Conservation (phyloP, 2,888 invertebrate genomes). For the Mantis religiosa region DNA sequence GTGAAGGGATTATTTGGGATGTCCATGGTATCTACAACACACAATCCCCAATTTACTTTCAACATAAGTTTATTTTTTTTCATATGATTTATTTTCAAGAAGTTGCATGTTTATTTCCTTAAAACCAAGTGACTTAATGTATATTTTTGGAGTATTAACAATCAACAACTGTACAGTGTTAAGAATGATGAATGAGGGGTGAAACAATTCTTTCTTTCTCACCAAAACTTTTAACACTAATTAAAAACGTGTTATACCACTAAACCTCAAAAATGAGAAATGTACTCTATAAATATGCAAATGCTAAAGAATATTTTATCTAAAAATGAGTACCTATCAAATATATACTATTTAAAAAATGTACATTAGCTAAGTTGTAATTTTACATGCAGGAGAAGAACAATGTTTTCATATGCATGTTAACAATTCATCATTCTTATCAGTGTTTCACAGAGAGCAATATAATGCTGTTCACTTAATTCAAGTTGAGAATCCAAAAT, state of each 20-base stretch:
- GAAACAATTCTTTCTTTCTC: background rate
- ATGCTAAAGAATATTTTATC: background rate
- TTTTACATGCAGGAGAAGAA: no score
- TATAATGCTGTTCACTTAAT: background rate
- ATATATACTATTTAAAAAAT: background rate
- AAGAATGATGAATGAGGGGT: background rate
- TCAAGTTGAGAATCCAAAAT: background rate
- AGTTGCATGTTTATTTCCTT: background rate
- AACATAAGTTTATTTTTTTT: background rate
- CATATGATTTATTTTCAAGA: background rate
- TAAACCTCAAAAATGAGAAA: background rate
- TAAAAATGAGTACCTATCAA: background rate
- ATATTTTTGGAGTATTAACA: background rate
- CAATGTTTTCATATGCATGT: background rate
- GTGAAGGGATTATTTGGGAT: no score
- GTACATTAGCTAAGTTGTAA: background rate
- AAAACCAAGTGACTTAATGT: background rate
- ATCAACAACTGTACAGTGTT: background rate
- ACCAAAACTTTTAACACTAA: background rate
- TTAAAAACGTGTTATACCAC: background rate
- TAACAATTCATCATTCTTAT: background rate
- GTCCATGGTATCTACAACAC: no score
- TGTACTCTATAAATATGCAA: background rate
- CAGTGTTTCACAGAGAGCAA: background rate
- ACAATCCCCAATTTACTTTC: background rate